Base-by-base conservation (phyloP, 2,888 invertebrate species). In the Drosophila niveifrons region DNA sequence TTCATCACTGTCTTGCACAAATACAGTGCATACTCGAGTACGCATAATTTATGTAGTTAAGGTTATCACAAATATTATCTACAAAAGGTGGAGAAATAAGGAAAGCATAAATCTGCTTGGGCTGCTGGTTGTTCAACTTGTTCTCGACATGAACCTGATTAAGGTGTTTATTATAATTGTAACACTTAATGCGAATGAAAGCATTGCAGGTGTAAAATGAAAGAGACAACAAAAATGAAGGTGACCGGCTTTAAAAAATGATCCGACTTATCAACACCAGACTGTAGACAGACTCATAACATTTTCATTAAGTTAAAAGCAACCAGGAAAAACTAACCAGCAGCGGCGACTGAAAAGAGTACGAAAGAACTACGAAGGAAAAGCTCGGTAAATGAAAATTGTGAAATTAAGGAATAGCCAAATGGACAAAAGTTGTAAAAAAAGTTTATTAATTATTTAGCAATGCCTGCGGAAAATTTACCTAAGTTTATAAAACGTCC, bases 221-320 rank as follows among this genome's bases (percentile, higher is more conserved):
- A 11, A n/a, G 7, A 15, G 10, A 13, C 8, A 15, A 15, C 23
- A 41, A 15, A 41, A 41, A 15, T 2, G 2, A 13, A n/a, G 7
- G 6, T 6, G 10, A 39, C 9, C 41, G 28, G 41, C 7, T 15
- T 17, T 43, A 11, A n/a, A 18, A 11, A 29, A 13, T 17, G n/a
- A 55, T 55, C 2, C n/a, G n/a, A 18, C 10, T 31, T 55, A n/a
- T 31, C 43, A n/a, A 17, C 43, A 17, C 4, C 43, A 29, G 44
- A 23, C 31, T 56, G 44, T 34, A 56, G 13, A 18, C 23, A 56
- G 23, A 18, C 13, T 13, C 11, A 31, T 52, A 46, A 47, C 36
- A 31, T 56, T 80, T 82, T 82, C 67, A 80, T 82, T 80, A 68
- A 63, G 66, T 66, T 74, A 67, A 82, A 71, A 77, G 83, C 73